Base-by-base conservation (phyloP, 2,113 vertebrate genomes). In the Porphyrio hochstetteri region DNA sequence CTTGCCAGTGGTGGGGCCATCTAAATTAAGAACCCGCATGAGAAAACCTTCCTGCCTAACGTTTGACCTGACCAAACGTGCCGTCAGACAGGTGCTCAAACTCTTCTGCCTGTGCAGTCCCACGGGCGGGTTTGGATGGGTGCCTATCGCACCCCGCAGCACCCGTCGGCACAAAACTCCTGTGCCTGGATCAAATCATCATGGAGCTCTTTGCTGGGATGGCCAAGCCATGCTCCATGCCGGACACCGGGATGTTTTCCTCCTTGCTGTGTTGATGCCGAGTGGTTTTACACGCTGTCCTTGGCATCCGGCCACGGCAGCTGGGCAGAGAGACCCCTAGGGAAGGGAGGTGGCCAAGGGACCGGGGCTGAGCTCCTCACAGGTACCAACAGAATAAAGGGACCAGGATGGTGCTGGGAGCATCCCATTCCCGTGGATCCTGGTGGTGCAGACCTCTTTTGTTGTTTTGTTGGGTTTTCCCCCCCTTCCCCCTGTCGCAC, bases 121-220 rank as follows among this genome's bases (percentile, higher is more conserved):
- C 1, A 0, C 0, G 0, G 0, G 20, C 40, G 72, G 11, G 7
- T 61, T 72, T 0, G 0, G 7, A 3, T 4, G 16, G 46, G 33
- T 4, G 0, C 25, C 19, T 36, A 1, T 52, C 10, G 4, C 28
- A 23, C 53, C 55, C 1, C 0, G 0, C 28, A 5, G 82, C 2
- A 2, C 46, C 31, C 0, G 0, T 48, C 0, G 0, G 13, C 35
- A 33, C 50, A n/a, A 23, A 81, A 13, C 20, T 2, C 2, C 52
- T 36, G 46, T 27, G 20, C 53, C 82, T 33, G 28, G 6, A 53
- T 61, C 52, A 29, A 10, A 59, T 16, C 19, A 3, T 35, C 12
- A 0, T 0, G 19, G n/a, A 53, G 74, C 59, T 76, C 60, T 55
- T 61, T 50, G 10, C 65, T 1, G 11, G 44, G 21, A 21, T 52